Percentiles rank a stretch among this genome's conserved stretches.
Evolutionary conservation across 2,888 invertebrate genomes (phyloP).

Genomic region (Tinea trinotella): DNA sequence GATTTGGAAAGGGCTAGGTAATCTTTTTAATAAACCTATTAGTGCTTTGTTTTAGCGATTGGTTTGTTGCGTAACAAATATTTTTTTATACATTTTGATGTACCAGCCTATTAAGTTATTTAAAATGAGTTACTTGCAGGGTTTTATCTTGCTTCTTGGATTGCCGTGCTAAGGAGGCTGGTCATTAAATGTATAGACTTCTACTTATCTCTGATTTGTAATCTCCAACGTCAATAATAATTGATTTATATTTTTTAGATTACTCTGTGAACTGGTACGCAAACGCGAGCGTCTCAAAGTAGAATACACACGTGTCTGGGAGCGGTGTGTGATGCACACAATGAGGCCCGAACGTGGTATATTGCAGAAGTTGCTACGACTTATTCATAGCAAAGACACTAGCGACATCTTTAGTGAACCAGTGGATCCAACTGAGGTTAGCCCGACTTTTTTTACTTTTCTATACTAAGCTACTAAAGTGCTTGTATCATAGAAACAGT

Average conservation of each 20-base stretch:
- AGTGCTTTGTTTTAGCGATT: not conserved
- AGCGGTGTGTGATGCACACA: slow-evolving; percentile 85
- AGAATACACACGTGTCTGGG: slow-evolving; percentile 84
- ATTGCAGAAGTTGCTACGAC: slow-evolving; percentile 81
- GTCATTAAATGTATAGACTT: too few relatives aligned
- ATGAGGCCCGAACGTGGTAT: slow-evolving; percentile 87
- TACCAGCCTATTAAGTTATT: too few relatives aligned
- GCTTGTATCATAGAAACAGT: too few relatives aligned
- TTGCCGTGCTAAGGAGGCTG: too few relatives aligned
- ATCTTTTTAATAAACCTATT: not conserved
- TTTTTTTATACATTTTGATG: too few relatives aligned
- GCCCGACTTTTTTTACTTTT: too few relatives aligned
- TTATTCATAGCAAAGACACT: slow-evolving; percentile 84
- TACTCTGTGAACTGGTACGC: slow-evolving; percentile 94
- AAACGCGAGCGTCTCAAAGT: slow-evolving; percentile 96
- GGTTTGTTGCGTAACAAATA: not conserved
- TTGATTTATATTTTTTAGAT: slow-evolving; percentile 51
- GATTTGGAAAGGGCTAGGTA: slow-evolving; percentile 91
- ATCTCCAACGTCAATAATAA: too few relatives aligned
- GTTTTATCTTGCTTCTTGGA: too few relatives aligned
- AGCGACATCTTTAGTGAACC: slow-evolving; percentile 94
- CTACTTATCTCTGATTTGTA: too few relatives aligned
- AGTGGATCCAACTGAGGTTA: slow-evolving; percentile 85
- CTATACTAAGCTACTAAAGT: too few relatives aligned
- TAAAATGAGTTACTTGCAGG: too few relatives aligned